These are phyloP conservation scores for Agonopterix subpropinquella DNA, from an alignment of 2,888 invertebrate genomes.

Conservation along the genomic window DNA sequence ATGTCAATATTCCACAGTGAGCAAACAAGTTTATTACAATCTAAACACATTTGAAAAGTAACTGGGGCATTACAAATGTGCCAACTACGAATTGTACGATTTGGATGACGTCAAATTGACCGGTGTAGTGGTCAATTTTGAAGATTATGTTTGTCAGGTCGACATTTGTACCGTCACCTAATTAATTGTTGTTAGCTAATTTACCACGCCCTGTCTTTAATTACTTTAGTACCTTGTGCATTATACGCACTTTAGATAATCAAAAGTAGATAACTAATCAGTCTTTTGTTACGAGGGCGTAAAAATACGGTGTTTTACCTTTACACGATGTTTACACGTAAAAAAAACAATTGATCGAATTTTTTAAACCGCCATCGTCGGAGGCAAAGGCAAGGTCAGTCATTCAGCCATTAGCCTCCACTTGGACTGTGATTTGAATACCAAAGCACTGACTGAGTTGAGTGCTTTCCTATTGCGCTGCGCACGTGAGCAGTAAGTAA, in stretches of 20 bases:
- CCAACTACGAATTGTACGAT: neutral
- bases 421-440: constrained; percentile 61
- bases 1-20: too few relatives aligned
- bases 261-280: too few relatives aligned
- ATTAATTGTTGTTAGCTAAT: constrained; percentile 12
- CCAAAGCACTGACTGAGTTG: constrained; percentile 32
- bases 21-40: too few relatives aligned
- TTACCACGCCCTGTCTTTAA: constrained; percentile 17
- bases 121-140: neutral
- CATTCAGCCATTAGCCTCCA: constrained; percentile 50
- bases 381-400: constrained; percentile 19
- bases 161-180: constrained; percentile 6
- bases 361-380: neutral
- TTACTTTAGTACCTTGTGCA: constrained; percentile 7
- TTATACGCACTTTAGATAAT: too few relatives aligned
- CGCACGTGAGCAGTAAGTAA: constrained; percentile 19
- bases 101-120: neutral
- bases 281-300: too few relatives aligned
- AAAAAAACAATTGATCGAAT: too few relatives aligned
- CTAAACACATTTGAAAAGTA: too few relatives aligned
- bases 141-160: neutral
- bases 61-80: too few relatives aligned
- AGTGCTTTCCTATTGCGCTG: constrained; percentile 42
- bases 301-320: too few relatives aligned
- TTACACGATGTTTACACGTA: too few relatives aligned